Base-by-base conservation (phyloP, 2,113 vertebrate genomes). In the Eublepharis macularius region DNA sequence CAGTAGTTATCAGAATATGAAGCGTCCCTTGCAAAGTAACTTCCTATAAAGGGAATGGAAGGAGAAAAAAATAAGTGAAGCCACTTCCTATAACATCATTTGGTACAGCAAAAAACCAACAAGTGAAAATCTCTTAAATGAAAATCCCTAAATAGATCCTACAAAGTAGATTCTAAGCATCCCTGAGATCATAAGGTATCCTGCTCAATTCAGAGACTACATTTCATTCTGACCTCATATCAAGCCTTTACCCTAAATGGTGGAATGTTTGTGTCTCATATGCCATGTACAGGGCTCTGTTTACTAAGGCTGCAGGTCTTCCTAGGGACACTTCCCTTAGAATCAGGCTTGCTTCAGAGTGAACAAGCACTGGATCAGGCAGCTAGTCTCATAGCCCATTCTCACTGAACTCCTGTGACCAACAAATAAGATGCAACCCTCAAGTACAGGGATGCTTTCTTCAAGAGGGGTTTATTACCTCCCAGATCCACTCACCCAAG, bases 11-110 rank as follows among this genome's bases (percentile, higher is more conserved):
- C 92, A 65, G 97, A 99, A 74, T 98, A 98, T 0, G 88, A 97
- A 0, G 98, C 97, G 66, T 99, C 97, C 1, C 97, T 96, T 76
- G 98, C 98, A 93, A 99, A 99, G 94, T 98, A 99, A 85, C 98
- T 98, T 39, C 98, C 98, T 99, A 94, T 45, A 93, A 92, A 91
- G 82, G 13, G 41, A 39, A 51, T 24, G 66, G 45, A 32, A 39
- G 21, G 10, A 69, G 8, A 69, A 17, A 76, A 68, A 66, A 32
- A 9, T 60, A 63, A 66, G 6, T 51, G 19, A 16, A 10, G 16
- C 41, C 43, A 2, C 12, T 49, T 36, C 17, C 43, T 86, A 26
- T 80, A 84, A 82, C 32, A 90, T 11, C 88, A 29, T 51, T 47
- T n/a, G 63, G 4, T 66, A 89, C 78, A 47, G 4, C 1, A 41